Evolutionary conservation across 2,888 invertebrate genomes (phyloP).

Genomic region (Drosophila neonasuta): DNA sequence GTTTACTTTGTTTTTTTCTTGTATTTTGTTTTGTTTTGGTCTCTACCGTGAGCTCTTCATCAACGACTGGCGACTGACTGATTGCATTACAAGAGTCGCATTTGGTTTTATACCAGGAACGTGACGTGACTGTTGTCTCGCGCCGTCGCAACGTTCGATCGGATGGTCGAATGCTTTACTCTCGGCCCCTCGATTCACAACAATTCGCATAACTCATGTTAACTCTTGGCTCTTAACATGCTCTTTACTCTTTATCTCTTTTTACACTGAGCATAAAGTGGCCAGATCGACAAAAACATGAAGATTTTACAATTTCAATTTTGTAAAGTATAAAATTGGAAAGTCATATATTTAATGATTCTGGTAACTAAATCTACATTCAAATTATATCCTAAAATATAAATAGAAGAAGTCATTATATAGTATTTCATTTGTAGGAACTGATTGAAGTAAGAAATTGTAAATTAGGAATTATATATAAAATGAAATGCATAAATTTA

Average conservation of each 20-base stretch:
- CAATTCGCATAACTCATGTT: slow-evolving; percentile 21
- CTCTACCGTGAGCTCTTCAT: slow-evolving; percentile 36
- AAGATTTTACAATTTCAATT: neutral
- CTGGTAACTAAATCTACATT: no score
- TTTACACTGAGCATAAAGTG: slow-evolving; percentile 22
- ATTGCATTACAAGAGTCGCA: slow-evolving; percentile 58
- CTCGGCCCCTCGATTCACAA: slow-evolving; percentile 10
- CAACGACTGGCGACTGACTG: slow-evolving; percentile 53
- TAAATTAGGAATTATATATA: no score
- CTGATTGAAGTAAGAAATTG: no score
- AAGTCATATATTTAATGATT: no score
- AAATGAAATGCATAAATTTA: no score
- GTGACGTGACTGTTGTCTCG: slow-evolving; percentile 63
- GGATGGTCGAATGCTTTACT: neutral
- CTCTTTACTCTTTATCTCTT: slow-evolving; percentile 13
- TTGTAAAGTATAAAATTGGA: no score
- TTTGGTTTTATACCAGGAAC: slow-evolving; percentile 72
- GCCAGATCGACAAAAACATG: slow-evolving; percentile 26
- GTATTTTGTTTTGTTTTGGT: no score
- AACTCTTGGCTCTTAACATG: slow-evolving; percentile 16
- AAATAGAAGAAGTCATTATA: no score
- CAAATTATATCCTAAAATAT: no score
- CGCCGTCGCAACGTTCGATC: slow-evolving; percentile 23
- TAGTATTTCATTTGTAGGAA: no score
- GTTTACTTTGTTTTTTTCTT: slow-evolving; percentile 5